Conservation (phyloP, 2,113 vertebrate species). For the Aix galericulata region DNA sequence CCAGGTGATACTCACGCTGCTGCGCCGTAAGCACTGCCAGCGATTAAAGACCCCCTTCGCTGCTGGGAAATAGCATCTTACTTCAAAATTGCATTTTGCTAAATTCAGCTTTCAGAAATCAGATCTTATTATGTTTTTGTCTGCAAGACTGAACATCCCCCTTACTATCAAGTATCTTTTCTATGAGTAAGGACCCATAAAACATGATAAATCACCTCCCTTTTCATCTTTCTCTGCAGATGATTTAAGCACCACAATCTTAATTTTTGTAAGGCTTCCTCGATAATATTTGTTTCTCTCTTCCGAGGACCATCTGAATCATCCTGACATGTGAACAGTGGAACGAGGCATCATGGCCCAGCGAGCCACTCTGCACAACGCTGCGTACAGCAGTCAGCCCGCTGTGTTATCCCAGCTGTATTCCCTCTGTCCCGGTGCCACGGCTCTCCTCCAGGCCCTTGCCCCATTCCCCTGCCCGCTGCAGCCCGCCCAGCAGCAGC, state of each 20-base stretch:
- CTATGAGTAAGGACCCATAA: background rate
- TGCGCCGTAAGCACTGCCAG: background rate
- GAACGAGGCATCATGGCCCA: background rate
- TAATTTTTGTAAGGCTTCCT: background rate
- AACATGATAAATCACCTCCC: background rate
- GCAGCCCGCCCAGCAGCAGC: background rate
- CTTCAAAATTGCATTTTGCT: background rate
- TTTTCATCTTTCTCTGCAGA: background rate
- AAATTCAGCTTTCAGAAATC: background rate
- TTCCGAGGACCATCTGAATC: background rate
- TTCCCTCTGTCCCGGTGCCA: background rate
- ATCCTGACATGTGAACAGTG: background rate
- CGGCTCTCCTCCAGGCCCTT: background rate
- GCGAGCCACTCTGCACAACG: background rate
- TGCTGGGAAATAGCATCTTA: background rate
- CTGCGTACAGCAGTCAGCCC: background rate
- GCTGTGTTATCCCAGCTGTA: background rate
- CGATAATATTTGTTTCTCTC: background rate
- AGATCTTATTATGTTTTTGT: background rate
- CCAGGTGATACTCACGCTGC: background rate
- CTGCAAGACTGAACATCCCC: background rate
- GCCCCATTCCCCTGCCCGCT: background rate
- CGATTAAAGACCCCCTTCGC: background rate
- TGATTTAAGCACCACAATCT: background rate
- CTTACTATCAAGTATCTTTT: background rate